Evolutionary conservation across 2,888 invertebrate genomes (phyloP).

Genomic region (Mesoligia furuncula): DNA sequence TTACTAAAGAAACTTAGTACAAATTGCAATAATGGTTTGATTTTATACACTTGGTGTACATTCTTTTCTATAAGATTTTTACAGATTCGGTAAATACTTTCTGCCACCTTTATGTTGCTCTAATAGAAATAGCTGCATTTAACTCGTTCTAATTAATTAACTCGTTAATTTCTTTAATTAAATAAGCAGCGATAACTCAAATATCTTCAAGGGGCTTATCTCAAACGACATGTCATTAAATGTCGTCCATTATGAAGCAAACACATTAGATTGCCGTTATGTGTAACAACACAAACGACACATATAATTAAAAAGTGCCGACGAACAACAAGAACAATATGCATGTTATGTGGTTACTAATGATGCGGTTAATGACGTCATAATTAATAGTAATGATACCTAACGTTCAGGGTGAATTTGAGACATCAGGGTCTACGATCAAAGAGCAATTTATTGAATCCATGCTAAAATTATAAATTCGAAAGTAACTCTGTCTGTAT

Average conservation of each 20-base stretch:
- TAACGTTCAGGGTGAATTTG: constrained; percentile 12
- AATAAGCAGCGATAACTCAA: neutral
- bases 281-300: constrained; percentile 32
- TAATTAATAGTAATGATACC: constrained; percentile 2
- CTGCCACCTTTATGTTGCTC: neutral
- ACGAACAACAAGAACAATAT: constrained; percentile 28
- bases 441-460: neutral
- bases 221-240: constrained; percentile 30
- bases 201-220: neutral
- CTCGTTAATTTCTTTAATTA: neutral
- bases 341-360: constrained; percentile 30
- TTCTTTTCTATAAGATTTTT: neutral
- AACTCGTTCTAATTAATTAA: neutral
- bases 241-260: constrained; percentile 16
- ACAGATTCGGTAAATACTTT: neutral
- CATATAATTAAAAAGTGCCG: constrained; percentile 26
- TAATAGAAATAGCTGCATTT: neutral
- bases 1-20: neutral
- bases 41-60: neutral
- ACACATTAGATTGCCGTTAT: constrained; percentile 25
- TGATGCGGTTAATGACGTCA: constrained; percentile 49
- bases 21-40: neutral
- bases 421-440: neutral
- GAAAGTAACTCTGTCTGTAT: no score
- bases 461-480: no score